Conservation (phyloP, 1,140 invertebrate species). For the Drosophila lacertosa region DNA sequence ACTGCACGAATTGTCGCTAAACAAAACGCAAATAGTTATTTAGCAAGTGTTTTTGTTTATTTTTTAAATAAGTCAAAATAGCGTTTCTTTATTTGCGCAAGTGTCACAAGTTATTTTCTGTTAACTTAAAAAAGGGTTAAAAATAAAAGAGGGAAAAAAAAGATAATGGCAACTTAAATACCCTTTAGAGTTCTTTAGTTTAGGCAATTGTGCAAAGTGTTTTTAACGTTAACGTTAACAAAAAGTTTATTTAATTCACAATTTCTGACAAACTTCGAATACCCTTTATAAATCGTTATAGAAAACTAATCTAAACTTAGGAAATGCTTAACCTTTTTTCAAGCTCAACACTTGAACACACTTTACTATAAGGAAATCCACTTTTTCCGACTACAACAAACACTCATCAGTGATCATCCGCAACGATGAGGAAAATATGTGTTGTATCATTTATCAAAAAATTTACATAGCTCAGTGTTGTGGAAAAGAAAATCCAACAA, state of each 20-base stretch:
- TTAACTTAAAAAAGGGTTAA: slow-evolving; percentile 4
- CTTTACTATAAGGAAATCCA: not conserved
- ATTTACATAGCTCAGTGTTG: slow-evolving; percentile 47
- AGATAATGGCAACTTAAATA: too few species aligned
- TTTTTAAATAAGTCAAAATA: slow-evolving; percentile 35
- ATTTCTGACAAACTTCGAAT: too few species aligned
- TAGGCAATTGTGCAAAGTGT: too few species aligned
- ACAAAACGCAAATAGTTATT: slow-evolving; percentile 30
- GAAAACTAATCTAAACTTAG: too few species aligned
- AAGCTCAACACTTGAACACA: too few species aligned
- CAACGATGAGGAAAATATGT: slow-evolving; percentile 7
- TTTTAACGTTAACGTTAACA: too few species aligned
- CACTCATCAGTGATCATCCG: slow-evolving; percentile 40
- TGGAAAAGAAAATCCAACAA: slow-evolving; percentile 12
- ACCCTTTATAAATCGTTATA: too few species aligned
- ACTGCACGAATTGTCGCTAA: slow-evolving; percentile 9
- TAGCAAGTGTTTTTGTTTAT: slow-evolving; percentile 18
- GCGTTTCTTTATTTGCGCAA: slow-evolving; percentile 43
- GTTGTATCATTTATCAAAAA: slow-evolving; percentile 65
- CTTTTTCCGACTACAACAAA: slow-evolving; percentile 23
- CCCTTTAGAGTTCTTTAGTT: too few species aligned
- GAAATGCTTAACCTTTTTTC: too few species aligned
- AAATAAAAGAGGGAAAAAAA: not conserved
- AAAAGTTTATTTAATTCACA: too few species aligned
- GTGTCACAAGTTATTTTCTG: slow-evolving; percentile 25